These are phyloP conservation scores for Psittacula derbiana DNA, from an alignment of 2,797 vertebrate species.

Conservation along the genomic window DNA sequence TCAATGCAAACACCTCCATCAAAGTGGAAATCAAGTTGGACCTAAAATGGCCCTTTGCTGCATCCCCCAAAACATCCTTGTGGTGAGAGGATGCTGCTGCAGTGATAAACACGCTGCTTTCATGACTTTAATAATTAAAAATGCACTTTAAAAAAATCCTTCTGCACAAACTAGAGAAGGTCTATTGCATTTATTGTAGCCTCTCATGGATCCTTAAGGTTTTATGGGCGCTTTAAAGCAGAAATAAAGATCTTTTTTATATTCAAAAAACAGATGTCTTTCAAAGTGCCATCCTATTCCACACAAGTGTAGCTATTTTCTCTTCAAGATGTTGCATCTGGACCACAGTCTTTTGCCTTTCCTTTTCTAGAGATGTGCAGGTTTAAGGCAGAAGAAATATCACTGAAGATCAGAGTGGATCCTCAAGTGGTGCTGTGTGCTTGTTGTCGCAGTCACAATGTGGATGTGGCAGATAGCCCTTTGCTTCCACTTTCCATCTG, in stretches of 20 bases:
- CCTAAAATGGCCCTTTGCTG: not conserved
- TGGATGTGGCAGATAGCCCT: not conserved
- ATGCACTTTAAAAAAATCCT: slow-evolving; percentile 30
- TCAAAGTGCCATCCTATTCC: slow-evolving; percentile 20
- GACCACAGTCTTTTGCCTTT: not conserved
- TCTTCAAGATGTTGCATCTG: slow-evolving; percentile 37
- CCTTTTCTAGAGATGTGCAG: not conserved
- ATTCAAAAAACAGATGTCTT: slow-evolving; percentile 55
- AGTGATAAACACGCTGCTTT: slow-evolving; percentile 26
- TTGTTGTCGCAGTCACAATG: not conserved
- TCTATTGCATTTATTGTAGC: slow-evolving; percentile 10
- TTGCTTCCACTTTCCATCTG: not conserved
- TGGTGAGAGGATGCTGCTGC: not conserved
- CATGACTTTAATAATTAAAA: slow-evolving; percentile 72
- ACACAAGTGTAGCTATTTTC: not conserved
- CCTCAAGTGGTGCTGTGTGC: not conserved
- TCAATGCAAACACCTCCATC: not conserved
- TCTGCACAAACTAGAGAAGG: not conserved
- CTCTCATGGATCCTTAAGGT: slow-evolving; percentile 31
- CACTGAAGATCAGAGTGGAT: not conserved
- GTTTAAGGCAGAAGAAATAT: not conserved
- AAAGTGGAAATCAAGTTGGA: not conserved
- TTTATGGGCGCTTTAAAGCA: slow-evolving; percentile 54
- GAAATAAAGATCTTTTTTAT: slow-evolving; percentile 53
- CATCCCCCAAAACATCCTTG: not conserved